Evolutionary conservation across 23 tunicate genomes (phyloP), one percentile per base, ranked within the genome.

Genomic region (Trididemnum nubilum): DNA sequence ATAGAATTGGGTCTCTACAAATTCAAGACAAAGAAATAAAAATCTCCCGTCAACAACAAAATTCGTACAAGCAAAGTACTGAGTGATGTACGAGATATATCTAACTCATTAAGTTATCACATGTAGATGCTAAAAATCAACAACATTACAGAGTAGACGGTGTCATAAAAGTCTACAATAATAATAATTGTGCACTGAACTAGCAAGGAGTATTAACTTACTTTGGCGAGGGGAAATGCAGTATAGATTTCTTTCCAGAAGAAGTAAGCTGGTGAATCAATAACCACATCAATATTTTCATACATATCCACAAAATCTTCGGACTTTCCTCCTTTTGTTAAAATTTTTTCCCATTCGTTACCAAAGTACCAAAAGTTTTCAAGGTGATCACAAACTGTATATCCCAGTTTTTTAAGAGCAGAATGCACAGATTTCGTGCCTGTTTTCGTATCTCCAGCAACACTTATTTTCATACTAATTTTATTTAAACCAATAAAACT

Each of bases 351-450:
- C 88, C 88, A 84, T 5, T 34, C 33, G 2, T 78, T 35, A 34
- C 71, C 77, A 36, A 71, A 34, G 30, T 84, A 77, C 51, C 79
- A 34, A 84, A 78, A 81, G 1, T 78, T 26, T 77, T 84, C 85
- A 22, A 59, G 28, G 29, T 49, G 71, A 73, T 84, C 88, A 33
- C 35, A 59, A n/a, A 84, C 88, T 27, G 61, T 60, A 35, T 32
- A 64, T 30, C 88, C 88, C 49, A 84, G 54, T 25, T n/a, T 33
- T 35, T 81, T 36, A 3, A 84, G 60, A 51, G 88, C 88, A 24
- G n/a, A 24, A 33, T 82, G 37, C 51, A 78, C 32, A 5, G 88
- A 71, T 77, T 84, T 84, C 7, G 88, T 84, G 15, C 88, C 88
- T 2, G 88, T 84, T 60, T 84, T 84, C 12, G 83, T 63, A 18